Percentiles rank a stretch among this genome's conserved stretches.
These are phyloP conservation scores for Mus pahari DNA, from an alignment of 2,113 vertebrate species.

Conservation along the genomic window DNA sequence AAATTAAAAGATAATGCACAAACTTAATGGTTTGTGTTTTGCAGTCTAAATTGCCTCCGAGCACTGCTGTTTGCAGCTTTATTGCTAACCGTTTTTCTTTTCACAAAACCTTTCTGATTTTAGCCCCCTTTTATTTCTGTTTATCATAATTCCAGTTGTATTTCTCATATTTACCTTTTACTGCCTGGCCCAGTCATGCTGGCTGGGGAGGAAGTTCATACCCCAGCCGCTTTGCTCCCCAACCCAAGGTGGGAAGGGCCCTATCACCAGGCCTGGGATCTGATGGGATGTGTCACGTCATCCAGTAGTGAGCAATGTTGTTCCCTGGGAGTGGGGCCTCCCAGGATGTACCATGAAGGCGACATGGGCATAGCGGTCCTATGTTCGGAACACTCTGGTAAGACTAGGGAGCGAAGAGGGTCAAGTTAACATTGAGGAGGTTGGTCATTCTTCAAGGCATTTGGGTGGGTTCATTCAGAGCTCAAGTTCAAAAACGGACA, in stretches of 20 bases:
- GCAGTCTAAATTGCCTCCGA: slow-evolving; percentile 99
- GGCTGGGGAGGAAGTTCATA: slow-evolving; percentile 61
- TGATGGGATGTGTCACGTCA: background rate
- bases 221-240: background rate
- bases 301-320: background rate
- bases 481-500: background rate
- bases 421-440: slow-evolving; percentile 18
- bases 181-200: slow-evolving; percentile 72
- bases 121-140: slow-evolving; percentile 94
- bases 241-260: background rate
- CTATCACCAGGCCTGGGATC: background rate
- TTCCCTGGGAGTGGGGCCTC: background rate
- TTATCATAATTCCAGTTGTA: slow-evolving; percentile 91
- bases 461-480: background rate
- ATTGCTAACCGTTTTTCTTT: slow-evolving; percentile 98
- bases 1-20: slow-evolving; percentile 99
- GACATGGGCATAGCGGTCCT: slow-evolving; percentile 54
- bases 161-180: slow-evolving; percentile 90
- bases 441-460: slow-evolving; percentile 30
- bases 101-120: slow-evolving; percentile 95
- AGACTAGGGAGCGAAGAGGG: background rate
- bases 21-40: slow-evolving; percentile 99
- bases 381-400: slow-evolving; percentile 42
- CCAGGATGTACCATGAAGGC: slow-evolving; percentile 16
- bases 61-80: slow-evolving; percentile 99